Base-by-base conservation (phyloP, 2,888 invertebrate species). In the Nycteola revayana region DNA sequence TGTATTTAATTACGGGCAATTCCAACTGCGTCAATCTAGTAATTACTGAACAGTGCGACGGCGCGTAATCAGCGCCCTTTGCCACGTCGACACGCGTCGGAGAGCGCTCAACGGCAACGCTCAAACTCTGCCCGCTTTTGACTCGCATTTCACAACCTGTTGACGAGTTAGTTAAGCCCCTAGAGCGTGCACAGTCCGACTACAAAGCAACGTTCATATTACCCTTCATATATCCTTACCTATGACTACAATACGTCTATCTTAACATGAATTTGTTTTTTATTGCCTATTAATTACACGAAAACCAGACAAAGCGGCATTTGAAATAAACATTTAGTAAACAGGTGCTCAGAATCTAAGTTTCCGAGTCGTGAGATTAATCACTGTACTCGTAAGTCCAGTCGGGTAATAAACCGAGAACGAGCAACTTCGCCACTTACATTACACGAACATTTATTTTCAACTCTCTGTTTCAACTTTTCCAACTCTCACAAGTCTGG, bases 401-500 rank as follows among this genome's bases (percentile, higher is more conserved):
- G 35, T 63, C 57, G 66, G 68, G 71, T 71, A 81, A 82, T 83
- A 82, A 80, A 76, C 74, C 70, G 73, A 71, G 69, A 75, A 76
- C 74, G 81, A 77, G 68, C 74, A 85, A 86, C 81, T 85, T 86
- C 70, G 70, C 80, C 77, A 78, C 78, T 83, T 81, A 79, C 77
- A 83, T 84, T 85, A 83, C 76, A 81, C 79, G 76, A 78, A 80
- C 82, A 79, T 82, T 85, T 82, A 82, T 84, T 81, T 78, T 69
- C 73, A 70, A 73, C 75, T 75, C 68, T 75, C 71, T 75, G 76
- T 77, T 80, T 76, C 66, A 82, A 82, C 74, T 81, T 83, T 81
- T 62, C 67, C 67, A 70, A 73, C 70, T 76, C 66, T 67, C 69
- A 66, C 68, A 72, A 75, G 68, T 60, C 57, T 57, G 52, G 50